phyloP scores from a whole-genome alignment of 2,797 vertebrate species.

The Alauda arvensis region DNA sequence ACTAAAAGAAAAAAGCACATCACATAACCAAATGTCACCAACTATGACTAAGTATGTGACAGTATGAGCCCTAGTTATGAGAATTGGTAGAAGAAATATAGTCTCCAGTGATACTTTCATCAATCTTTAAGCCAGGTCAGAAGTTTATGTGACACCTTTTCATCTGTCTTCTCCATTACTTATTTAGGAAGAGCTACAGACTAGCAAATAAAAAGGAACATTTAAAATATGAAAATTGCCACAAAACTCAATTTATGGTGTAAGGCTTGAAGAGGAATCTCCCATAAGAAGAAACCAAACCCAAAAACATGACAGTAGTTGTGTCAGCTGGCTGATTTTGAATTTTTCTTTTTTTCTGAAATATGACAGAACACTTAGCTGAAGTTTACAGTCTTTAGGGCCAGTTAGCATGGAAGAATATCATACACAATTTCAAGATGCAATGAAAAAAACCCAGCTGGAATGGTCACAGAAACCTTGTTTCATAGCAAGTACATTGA shows the following conservation, averaged over 20 bases:
- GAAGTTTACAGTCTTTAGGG: conserved; percentile 38
- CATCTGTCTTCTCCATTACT: neutral
- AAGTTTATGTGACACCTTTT: neutral
- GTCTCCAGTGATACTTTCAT: neutral
- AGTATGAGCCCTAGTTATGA: neutral
- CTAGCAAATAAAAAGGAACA: conserved; percentile 25
- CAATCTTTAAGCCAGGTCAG: neutral
- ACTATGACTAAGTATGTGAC: neutral
- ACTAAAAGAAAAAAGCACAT: neutral
- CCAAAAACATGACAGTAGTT: neutral
- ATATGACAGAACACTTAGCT: conserved; percentile 7
- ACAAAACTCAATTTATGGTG: conserved; percentile 2
- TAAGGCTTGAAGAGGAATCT: conserved; percentile 18
- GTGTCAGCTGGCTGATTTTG: neutral
- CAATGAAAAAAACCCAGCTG: conserved; percentile 38
- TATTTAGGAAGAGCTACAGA: neutral
- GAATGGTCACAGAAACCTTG: conserved; percentile 56
- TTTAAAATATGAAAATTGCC: neutral
- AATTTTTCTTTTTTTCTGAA: neutral
- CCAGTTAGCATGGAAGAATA: conserved; percentile 42
- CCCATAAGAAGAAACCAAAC: neutral
- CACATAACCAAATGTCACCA: neutral
- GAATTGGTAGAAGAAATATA: neutral
- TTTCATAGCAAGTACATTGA: conserved; percentile 60
- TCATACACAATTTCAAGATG: conserved; percentile 53